Percentiles rank a stretch among this genome's conserved stretches.
Conservation (phyloP, 2,113 vertebrate genomes). For the Dolichotis patagonum region DNA sequence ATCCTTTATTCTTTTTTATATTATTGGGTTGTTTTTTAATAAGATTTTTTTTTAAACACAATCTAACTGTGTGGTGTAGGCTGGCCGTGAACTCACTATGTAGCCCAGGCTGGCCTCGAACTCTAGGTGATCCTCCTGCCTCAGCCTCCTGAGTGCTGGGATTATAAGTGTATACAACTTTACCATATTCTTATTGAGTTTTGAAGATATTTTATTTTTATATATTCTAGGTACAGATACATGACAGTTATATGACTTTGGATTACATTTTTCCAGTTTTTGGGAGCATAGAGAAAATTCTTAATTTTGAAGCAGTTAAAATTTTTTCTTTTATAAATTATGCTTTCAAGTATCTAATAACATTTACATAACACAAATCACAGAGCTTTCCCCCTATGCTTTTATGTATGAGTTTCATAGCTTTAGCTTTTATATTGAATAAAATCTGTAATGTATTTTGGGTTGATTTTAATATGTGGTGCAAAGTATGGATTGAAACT, state of each 20-base stretch:
- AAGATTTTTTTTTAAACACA: background rate
- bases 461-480: background rate
- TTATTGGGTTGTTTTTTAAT: background rate
- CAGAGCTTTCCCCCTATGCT: background rate
- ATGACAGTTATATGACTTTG: background rate
- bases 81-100: too few relatives aligned
- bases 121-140: background rate
- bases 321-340: background rate
- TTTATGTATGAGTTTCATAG: background rate
- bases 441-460: background rate
- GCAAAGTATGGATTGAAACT: background rate
- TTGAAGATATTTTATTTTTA: background rate
- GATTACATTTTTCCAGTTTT: background rate
- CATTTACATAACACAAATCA: background rate
- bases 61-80: too few relatives aligned
- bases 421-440: background rate
- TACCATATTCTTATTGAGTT: background rate
- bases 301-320: background rate
- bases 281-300: background rate
- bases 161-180: background rate
- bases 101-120: background rate
- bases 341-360: background rate
- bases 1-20: background rate
- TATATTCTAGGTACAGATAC: background rate
- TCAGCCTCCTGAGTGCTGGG: background rate